Evolutionary conservation across 35 echinoderm and acorn worm genomes (phyloP).

Genomic region (Diadema setosum): DNA sequence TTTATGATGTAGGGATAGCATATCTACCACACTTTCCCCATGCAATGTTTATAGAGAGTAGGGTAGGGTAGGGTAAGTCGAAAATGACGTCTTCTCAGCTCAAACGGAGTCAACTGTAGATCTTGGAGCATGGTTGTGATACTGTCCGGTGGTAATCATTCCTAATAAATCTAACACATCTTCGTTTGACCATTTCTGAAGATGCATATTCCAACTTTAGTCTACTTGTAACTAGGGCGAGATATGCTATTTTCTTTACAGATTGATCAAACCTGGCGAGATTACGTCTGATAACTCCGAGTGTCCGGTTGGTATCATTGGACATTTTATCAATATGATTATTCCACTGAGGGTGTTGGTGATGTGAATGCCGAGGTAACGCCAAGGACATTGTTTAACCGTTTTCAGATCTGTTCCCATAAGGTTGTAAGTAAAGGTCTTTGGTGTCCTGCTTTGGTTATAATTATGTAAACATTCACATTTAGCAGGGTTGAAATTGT

Average conservation of each 20-base stretch:
- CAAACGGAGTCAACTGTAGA: neutral
- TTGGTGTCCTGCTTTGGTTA: neutral
- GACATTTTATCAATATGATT: neutral
- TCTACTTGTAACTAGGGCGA: neutral
- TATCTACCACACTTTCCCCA: no score
- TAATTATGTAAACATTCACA: neutral
- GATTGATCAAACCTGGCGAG: neutral
- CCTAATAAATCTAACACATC: neutral
- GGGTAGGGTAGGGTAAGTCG: no score
- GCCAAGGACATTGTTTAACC: neutral
- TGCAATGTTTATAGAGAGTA: no score
- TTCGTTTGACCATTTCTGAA: neutral
- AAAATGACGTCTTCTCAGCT: neutral
- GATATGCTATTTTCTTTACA: slow-evolving; percentile 2
- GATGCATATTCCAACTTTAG: neutral
- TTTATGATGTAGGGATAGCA: no score
- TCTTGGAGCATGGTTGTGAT: slow-evolving; percentile 21
- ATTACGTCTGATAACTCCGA: slow-evolving; percentile 17
- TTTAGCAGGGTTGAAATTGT: slow-evolving; percentile 4
- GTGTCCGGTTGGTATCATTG: neutral
- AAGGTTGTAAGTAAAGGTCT: neutral
- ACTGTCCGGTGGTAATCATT: neutral
- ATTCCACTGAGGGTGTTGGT: neutral
- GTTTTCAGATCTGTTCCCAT: neutral
- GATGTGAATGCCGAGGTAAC: neutral